Conservation (phyloP, 2,888 invertebrate species). For the Trichogramma evanescens region DNA sequence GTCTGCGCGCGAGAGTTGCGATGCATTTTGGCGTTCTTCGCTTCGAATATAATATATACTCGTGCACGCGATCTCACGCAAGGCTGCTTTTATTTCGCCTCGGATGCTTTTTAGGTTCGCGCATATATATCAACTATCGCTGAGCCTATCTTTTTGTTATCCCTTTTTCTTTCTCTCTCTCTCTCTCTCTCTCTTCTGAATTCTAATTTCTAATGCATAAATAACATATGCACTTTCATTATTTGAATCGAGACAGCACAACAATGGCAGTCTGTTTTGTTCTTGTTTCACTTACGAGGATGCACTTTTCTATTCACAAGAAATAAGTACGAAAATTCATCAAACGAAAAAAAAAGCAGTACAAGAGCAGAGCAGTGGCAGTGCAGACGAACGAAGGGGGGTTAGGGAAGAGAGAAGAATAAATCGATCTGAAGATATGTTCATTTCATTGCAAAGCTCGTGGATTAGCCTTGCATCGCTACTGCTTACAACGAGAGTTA, state of each 20-base stretch:
- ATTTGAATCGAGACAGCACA: no score
- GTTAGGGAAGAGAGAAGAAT: conserved; percentile 11
- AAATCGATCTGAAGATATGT: conserved; percentile 42
- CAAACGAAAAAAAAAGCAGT: neutral
- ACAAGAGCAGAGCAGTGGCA: neutral
- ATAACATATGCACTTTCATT: no score
- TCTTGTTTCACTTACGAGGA: no score
- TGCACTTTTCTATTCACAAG: no score
- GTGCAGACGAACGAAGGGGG: neutral
- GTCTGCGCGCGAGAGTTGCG: conserved; percentile 1
- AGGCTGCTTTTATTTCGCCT: no score
- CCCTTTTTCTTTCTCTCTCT: neutral
- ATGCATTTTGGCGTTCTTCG: neutral
- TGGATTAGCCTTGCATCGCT: conserved; percentile 46
- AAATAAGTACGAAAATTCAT: neutral
- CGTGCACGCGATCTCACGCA: no score
- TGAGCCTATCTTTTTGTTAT: neutral
- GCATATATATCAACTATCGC: no score
- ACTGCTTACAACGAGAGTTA: conserved; percentile 40
- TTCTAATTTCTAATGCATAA: no score
- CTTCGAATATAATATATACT: no score
- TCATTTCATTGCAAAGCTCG: conserved; percentile 40
- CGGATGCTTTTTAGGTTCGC: no score
- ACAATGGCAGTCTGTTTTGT: no score
- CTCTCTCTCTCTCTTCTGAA: neutral